These are phyloP conservation scores for Globicephala melas DNA, from an alignment of 2,113 vertebrate species.

Conservation along the genomic window DNA sequence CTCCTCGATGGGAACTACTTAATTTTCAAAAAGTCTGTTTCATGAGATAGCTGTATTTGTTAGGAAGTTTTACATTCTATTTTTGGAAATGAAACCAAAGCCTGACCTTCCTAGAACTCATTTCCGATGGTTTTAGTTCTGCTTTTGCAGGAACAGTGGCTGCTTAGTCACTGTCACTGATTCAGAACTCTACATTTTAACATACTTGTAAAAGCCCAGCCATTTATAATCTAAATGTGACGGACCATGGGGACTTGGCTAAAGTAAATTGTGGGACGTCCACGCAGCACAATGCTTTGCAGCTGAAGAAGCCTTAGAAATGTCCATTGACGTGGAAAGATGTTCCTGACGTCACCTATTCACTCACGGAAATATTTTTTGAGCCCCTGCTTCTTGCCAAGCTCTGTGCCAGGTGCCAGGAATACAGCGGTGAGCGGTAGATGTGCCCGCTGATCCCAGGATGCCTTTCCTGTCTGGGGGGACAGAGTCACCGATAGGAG, in stretches of 20 bases:
- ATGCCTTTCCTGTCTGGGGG: rapidly evolving
- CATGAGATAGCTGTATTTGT: neutral
- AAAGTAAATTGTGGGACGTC: rapidly evolving
- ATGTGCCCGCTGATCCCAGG: rapidly evolving
- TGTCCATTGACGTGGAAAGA: rapidly evolving
- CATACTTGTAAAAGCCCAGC: neutral
- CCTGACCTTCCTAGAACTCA: neutral
- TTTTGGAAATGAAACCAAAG: neutral
- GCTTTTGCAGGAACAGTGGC: neutral
- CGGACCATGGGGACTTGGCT: neutral
- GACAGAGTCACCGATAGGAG: rapidly evolving
- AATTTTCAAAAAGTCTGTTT: neutral
- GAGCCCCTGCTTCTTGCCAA: rapidly evolving
- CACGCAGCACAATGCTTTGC: rapidly evolving
- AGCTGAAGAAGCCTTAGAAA: neutral
- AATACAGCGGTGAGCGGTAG: rapidly evolving
- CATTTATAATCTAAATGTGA: neutral
- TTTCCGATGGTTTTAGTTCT: neutral
- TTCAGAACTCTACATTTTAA: neutral
- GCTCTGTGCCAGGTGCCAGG: neutral
- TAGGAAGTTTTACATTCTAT: neutral
- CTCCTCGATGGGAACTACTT: neutral
- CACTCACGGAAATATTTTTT: rapidly evolving
- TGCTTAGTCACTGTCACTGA: neutral
- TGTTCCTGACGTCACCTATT: neutral